phyloP scores from a whole-genome alignment of 2,113 vertebrate genomes.

The Anoura caudifer region DNA sequence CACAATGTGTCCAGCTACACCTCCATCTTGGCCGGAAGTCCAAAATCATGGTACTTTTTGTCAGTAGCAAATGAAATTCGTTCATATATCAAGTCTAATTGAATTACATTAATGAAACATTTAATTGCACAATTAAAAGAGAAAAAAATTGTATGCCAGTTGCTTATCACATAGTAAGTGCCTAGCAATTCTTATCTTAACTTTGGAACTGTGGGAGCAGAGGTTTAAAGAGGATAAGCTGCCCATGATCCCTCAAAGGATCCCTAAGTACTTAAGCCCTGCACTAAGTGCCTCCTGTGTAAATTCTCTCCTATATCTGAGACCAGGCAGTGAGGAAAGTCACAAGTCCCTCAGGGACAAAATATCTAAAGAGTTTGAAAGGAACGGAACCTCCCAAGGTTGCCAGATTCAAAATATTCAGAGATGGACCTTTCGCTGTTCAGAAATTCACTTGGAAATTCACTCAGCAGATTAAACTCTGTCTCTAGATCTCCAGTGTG shows the following conservation, averaged over 20 bases:
- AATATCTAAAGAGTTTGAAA: background rate
- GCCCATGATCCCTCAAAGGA: background rate
- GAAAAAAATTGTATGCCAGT: background rate
- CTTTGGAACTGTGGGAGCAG: background rate
- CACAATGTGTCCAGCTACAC: too few species aligned
- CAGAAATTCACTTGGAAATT: slow-evolving; percentile 5
- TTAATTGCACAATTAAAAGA: background rate
- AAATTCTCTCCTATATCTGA: background rate
- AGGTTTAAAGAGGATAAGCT: background rate
- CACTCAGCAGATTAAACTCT: background rate
- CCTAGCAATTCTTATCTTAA: background rate
- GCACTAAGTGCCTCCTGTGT: too few species aligned
- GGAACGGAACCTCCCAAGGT: background rate
- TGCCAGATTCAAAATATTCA: background rate
- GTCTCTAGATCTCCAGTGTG: background rate
- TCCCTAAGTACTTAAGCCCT: background rate
- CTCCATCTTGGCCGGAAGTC: too few species aligned
- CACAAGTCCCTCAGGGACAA: background rate
- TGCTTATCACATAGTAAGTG: background rate
- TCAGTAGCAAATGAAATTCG: slow-evolving; percentile 6
- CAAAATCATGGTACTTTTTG: too few species aligned
- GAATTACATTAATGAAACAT: background rate
- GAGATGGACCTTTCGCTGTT: background rate
- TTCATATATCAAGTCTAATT: background rate
- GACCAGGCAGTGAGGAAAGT: background rate